phyloP scores from a whole-genome alignment of 2,888 invertebrate species.

The Parnassius apollo region DNA sequence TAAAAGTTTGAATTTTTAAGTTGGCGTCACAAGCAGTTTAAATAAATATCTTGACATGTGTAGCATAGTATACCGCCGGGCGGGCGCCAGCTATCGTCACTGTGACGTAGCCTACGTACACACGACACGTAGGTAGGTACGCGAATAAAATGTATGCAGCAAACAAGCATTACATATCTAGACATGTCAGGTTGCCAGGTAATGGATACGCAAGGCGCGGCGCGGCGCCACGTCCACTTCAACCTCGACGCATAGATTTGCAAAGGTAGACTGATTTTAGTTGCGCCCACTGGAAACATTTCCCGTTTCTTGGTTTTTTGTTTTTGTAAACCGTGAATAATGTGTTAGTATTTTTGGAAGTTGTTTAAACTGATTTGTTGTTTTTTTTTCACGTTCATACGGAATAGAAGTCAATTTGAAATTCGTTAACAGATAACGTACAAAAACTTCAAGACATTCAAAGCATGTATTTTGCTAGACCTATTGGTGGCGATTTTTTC shows the following conservation, averaged over 20 bases:
- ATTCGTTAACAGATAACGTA: no score
- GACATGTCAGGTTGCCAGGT: conserved; percentile 17
- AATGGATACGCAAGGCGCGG: conserved; percentile 3
- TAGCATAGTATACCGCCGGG: conserved; percentile 31
- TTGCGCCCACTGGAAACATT: not conserved
- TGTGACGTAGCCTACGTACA: conserved; percentile 42
- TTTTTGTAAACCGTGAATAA: no score
- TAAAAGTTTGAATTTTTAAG: no score
- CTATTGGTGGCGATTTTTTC: no score
- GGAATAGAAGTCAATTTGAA: no score
- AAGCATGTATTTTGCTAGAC: no score
- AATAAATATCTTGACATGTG: not conserved
- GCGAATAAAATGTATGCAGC: conserved; percentile 31
- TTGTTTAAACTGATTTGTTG: no score
- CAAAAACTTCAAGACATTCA: no score
- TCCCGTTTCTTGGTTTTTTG: not conserved
- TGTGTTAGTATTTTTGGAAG: no score
- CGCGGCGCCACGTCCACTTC: conserved; percentile 2
- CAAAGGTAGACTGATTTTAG: not conserved
- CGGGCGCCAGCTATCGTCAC: conserved; percentile 41
- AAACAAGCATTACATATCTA: conserved; percentile 29
- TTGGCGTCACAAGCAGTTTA: no score
- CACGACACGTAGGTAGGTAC: conserved; percentile 36
- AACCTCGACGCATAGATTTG: not conserved
- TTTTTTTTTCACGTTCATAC: no score